These are phyloP conservation scores for Tringa solitaria DNA, from an alignment of 2,113 vertebrate species.

Conservation along the genomic window DNA sequence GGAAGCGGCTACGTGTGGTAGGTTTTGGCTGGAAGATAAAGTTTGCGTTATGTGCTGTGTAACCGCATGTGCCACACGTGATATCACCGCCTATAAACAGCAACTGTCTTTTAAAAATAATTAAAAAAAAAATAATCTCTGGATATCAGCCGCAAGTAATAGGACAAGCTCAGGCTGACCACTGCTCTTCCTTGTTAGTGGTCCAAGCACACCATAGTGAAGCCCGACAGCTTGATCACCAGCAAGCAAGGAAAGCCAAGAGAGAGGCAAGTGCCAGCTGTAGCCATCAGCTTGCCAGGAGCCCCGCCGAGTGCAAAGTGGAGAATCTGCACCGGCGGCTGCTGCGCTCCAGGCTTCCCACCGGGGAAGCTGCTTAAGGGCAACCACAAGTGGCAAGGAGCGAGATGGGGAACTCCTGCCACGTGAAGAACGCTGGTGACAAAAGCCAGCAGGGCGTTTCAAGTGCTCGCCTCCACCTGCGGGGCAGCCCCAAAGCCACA, in stretches of 20 bases:
- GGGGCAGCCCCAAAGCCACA: background rate
- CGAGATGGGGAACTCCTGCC: background rate
- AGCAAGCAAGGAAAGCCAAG: background rate
- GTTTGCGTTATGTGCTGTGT: background rate
- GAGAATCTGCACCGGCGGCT: background rate
- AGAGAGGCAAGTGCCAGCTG: background rate
- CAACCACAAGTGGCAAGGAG: background rate
- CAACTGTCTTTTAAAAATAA: background rate
- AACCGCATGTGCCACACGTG: fast-evolving
- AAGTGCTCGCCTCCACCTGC: background rate
- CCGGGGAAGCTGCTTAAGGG: background rate
- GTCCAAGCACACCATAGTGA: background rate
- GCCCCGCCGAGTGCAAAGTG: fast-evolving
- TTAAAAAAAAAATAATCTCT: background rate
- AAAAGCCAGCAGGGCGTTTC: background rate
- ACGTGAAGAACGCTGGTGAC: background rate
- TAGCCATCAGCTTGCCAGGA: background rate
- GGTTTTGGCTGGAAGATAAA: background rate
- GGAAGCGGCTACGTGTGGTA: background rate
- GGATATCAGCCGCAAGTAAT: background rate
- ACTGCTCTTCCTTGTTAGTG: background rate
- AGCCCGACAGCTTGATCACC: background rate
- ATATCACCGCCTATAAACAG: background rate
- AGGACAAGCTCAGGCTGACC: background rate
- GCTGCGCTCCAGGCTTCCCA: background rate